These are phyloP conservation scores for Ageneiosus marmoratus DNA, from an alignment of 2,113 vertebrate genomes.

Conservation along the genomic window DNA sequence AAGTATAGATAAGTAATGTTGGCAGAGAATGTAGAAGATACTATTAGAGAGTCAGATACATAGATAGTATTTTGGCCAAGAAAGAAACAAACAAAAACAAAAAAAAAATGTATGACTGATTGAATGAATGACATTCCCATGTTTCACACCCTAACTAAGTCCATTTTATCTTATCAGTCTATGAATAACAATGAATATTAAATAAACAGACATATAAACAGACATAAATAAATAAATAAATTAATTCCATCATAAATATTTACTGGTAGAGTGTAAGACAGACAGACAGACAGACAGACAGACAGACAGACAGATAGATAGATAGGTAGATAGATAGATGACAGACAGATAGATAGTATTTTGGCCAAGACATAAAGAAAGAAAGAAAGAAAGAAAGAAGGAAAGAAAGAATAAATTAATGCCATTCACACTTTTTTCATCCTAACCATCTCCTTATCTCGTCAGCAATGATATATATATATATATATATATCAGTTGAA, in stretches of 20 bases:
- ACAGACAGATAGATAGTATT: neutral
- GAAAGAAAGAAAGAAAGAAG: neutral
- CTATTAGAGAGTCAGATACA: neutral
- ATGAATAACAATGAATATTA: no score
- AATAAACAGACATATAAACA: neutral
- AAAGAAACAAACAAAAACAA: no score
- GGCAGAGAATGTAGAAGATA: no score
- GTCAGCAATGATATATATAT: conserved; percentile 57
- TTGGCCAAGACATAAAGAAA: neutral
- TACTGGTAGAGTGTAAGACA: neutral
- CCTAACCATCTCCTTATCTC: conserved; percentile 10
- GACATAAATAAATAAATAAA: neutral
- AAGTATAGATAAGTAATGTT: no score
- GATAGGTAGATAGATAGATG: neutral
- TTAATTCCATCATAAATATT: no score
- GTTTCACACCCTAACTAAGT: no score
- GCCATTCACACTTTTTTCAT: conserved; percentile 2
- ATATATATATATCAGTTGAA: no score
- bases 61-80: neutral
- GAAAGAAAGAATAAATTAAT: neutral
- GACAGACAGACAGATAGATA: neutral
- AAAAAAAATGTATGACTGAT: no score
- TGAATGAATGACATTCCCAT: no score
- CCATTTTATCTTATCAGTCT: no score
- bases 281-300: neutral